Evolutionary conservation across 2,113 vertebrate species (phyloP), one percentile per base, ranked within the genome.

Genomic region (Pluvianellus socialis): DNA sequence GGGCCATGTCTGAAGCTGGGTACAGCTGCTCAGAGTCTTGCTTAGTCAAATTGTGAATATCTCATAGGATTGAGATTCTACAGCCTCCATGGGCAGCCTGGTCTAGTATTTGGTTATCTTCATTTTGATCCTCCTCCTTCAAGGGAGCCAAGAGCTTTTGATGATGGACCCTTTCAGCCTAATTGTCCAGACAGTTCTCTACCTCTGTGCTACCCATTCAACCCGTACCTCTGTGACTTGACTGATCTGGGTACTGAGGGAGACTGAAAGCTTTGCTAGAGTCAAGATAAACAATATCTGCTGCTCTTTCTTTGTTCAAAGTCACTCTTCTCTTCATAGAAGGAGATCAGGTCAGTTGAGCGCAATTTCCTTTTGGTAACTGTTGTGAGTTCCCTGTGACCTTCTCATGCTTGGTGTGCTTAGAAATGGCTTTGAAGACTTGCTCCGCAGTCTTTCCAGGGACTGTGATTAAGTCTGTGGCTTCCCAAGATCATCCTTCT

Each of bases 341-440:
- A 75, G 45, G 22, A 65, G 32, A 63, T 76, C 12, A 4, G 30
- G 38, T 81, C 55, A 47, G 30, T 45, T 14, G 4, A 87, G 59
- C 7, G 28, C 12, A 18, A 22, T 27, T 89, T 66, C 32, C 16
- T 73, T 86, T 61, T 19, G 44, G 26, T 72, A 65, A 73, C 3
- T 55, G 9, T 35, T 88, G 14, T 10, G 10, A 35, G 45, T 20
- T 89, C 30, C 32, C 27, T 6, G 2, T 58, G 40, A 70, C 45
- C 12, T 40, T 53, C 49, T 83, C 11, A 27, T 59, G 44, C 21
- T 71, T 76, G 22, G 3, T 73, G 23, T 83, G 23, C 63, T 72
- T 86, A 79, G 23, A 82, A 92, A 76, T 40, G 33, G 13, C 33
- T 84, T 91, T 76, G 53, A 86, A 84, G 59, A 30, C 45, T 73